phyloP scores from a whole-genome alignment of 2,113 vertebrate genomes.

The Phalacrocorax carbo region DNA sequence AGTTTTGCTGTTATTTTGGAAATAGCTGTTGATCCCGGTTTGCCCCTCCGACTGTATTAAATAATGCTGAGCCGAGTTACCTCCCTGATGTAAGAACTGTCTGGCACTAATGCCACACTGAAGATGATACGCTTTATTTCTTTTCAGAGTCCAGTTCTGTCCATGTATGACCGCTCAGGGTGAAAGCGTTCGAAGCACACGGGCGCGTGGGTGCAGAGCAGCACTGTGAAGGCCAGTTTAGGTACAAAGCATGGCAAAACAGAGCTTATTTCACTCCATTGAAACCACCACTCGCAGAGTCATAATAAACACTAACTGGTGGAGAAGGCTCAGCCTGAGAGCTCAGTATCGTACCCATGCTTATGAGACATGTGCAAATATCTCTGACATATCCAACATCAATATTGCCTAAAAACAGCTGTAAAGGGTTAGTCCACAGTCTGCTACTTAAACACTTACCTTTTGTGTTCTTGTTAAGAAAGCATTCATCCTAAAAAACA shows the following conservation, averaged over 20 bases:
- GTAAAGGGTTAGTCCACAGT: background rate
- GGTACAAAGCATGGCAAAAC: background rate
- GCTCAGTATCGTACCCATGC: background rate
- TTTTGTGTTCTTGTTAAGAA: background rate
- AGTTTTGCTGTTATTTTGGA: background rate
- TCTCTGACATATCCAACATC: background rate
- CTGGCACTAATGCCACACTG: background rate
- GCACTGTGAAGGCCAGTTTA: background rate
- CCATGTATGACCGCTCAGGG: background rate
- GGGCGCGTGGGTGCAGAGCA: background rate
- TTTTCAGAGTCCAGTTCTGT: background rate
- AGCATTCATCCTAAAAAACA: background rate
- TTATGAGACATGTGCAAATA: background rate
- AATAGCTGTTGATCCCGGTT: background rate
- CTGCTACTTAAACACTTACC: background rate
- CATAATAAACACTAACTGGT: background rate
- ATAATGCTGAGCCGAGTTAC: rapidly evolving
- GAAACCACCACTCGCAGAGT: rapidly evolving
- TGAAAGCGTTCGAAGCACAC: background rate
- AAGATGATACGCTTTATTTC: background rate
- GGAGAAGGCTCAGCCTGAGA: background rate
- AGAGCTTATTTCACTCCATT: background rate
- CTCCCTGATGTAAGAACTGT: background rate
- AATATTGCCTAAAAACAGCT: background rate
- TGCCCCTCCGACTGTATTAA: background rate